Percentiles rank a stretch among this genome's conserved stretches.
Evolutionary conservation across 2,888 invertebrate species (phyloP).

Genomic region (Fragum sueziense): DNA sequence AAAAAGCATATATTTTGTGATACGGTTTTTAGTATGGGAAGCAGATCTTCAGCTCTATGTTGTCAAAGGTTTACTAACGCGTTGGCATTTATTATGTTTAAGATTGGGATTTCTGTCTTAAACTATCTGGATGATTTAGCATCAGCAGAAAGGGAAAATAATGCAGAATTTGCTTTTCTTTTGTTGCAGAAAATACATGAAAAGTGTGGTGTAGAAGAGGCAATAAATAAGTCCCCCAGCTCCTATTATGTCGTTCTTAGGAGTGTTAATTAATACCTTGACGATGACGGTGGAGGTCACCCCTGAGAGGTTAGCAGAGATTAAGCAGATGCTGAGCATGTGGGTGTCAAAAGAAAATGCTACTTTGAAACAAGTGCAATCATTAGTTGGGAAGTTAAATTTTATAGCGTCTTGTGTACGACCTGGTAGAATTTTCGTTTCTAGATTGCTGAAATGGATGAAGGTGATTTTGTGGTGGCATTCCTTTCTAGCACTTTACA

Average conservation of each 20-base stretch:
- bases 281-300: background rate
- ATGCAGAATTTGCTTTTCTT: background rate
- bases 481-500: background rate
- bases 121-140: slow-evolving; percentile 7
- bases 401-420: no score
- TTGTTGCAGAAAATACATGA: background rate
- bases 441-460: no score
- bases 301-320: background rate
- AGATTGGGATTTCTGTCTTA: background rate
- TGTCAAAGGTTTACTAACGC: slow-evolving; percentile 1
- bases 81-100: background rate
- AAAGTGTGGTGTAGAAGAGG: background rate
- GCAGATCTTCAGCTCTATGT: background rate
- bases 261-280: background rate
- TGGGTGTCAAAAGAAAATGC: background rate
- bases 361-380: background rate
- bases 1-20: slow-evolving; percentile 3
- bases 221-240: background rate
- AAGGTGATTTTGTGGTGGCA: background rate
- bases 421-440: no score
- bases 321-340: background rate
- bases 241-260: background rate
- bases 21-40: background rate
- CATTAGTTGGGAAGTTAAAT: background rate
- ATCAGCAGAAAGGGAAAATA: background rate